Conservation (phyloP, 2,797 vertebrate species). For the Fratercula arctica region DNA sequence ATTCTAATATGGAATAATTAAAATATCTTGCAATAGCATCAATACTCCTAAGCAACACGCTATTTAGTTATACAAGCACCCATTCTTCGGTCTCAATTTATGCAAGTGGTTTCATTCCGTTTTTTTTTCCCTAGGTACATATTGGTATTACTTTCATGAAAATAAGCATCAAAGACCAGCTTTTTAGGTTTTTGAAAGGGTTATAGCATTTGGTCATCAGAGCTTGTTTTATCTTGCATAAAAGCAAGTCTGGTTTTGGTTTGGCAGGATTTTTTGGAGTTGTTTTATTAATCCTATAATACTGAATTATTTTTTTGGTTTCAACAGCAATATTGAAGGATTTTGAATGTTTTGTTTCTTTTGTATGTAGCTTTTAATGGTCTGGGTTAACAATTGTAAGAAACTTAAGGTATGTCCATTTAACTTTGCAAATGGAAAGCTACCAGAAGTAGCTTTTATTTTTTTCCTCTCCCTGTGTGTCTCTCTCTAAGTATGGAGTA, state of each 20-base stretch:
- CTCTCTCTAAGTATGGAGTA: background rate
- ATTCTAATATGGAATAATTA: background rate
- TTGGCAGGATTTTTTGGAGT: background rate
- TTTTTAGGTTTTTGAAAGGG: background rate
- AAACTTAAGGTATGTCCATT: background rate
- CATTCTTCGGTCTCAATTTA: background rate
- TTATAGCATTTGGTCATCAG: background rate
- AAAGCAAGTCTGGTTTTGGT: background rate
- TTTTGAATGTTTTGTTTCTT: background rate
- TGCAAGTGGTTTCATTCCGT: background rate
- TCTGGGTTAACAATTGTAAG: background rate
- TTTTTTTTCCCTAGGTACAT: background rate
- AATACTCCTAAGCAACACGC: background rate
- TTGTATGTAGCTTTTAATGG: background rate
- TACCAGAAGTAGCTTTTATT: constrained; percentile 8
- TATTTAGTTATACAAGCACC: background rate
- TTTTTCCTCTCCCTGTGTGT: background rate
- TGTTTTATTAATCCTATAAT: background rate
- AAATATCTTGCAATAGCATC: background rate
- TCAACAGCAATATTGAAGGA: background rate
- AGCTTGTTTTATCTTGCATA: background rate
- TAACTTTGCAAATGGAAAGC: constrained; percentile 6
- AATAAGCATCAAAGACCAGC: background rate
- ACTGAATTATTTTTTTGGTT: background rate
- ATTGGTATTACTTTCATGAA: background rate